Evolutionary conservation across 2,888 invertebrate species (phyloP).

Genomic region (Aporophyla lueneburgensis): DNA sequence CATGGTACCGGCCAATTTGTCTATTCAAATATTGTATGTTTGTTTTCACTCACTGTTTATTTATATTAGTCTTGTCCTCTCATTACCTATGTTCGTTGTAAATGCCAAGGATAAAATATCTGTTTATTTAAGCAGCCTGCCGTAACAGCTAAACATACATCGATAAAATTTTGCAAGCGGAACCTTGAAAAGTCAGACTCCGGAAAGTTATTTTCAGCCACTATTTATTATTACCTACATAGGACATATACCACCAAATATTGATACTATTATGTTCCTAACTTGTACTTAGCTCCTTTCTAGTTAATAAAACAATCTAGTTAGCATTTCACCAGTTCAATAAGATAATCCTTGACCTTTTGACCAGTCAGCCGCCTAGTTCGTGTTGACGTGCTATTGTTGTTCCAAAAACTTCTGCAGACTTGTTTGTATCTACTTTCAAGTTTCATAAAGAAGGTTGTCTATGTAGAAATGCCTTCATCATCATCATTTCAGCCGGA

Average conservation of each 20-base stretch:
- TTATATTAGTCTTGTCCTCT: conserved; percentile 3
- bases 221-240: neutral
- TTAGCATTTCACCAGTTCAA: conserved; percentile 22
- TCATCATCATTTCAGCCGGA: no score
- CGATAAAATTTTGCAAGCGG: neutral
- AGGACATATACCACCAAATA: no score
- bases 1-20: conserved; percentile 28
- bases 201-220: neutral
- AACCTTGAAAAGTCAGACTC: no score
- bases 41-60: conserved; percentile 3
- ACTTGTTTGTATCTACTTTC: conserved; percentile 27
- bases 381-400: conserved; percentile 53
- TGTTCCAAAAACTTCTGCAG: conserved; percentile 31
- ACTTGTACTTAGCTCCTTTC: no score
- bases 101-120: conserved; percentile 13
- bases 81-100: neutral
- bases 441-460: conserved; percentile 19
- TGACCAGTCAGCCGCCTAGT: conserved; percentile 29
- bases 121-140: neutral
- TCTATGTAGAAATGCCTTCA: neutral
- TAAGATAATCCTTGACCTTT: conserved; percentile 42
- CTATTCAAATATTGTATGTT: conserved; percentile 19
- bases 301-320: neutral
- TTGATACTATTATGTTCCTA: no score
- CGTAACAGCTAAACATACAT: neutral